phyloP scores from a whole-genome alignment of 2,113 vertebrate species.

The Pardalotus punctatus region DNA sequence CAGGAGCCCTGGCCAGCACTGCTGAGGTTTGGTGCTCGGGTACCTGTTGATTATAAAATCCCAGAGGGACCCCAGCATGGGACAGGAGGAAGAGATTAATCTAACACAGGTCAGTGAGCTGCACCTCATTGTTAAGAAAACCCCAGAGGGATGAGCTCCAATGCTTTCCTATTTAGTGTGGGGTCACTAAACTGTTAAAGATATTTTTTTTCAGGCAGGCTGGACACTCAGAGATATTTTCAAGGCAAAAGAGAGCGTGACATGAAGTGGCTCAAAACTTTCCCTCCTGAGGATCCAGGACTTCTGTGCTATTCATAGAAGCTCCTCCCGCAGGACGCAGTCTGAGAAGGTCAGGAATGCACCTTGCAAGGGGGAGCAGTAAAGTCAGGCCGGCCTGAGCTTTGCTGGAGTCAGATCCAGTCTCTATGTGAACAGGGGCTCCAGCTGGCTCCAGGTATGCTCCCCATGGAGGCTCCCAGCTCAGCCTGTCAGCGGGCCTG shows the following conservation, averaged over 20 bases:
- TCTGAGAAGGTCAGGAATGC: not conserved
- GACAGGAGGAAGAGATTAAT: not conserved
- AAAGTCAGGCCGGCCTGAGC: not conserved
- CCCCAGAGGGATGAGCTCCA: not conserved
- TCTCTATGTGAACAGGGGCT: not conserved
- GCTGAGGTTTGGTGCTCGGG: constrained; percentile 62
- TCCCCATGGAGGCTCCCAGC: constrained; percentile 16
- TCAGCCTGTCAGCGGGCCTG: constrained; percentile 45
- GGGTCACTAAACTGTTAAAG: not conserved
- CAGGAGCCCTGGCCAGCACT: not conserved
- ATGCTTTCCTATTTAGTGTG: not conserved
- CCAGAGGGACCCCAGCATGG: not conserved
- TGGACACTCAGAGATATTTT: not conserved
- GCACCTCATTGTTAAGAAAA: not conserved
- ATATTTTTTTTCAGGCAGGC: not conserved
- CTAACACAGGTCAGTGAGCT: not conserved
- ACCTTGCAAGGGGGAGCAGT: not conserved
- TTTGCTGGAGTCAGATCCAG: not conserved
- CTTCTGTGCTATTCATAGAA: not conserved
- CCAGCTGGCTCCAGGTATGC: not conserved
- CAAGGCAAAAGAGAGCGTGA: not conserved
- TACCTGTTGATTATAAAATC: not conserved
- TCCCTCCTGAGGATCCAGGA: not conserved
- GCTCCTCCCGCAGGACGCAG: not conserved
- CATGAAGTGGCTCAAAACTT: not conserved